Evolutionary conservation across 2,797 vertebrate species (phyloP), one percentile per base, ranked within the genome.

Genomic region (Micromesistius poutassou): DNA sequence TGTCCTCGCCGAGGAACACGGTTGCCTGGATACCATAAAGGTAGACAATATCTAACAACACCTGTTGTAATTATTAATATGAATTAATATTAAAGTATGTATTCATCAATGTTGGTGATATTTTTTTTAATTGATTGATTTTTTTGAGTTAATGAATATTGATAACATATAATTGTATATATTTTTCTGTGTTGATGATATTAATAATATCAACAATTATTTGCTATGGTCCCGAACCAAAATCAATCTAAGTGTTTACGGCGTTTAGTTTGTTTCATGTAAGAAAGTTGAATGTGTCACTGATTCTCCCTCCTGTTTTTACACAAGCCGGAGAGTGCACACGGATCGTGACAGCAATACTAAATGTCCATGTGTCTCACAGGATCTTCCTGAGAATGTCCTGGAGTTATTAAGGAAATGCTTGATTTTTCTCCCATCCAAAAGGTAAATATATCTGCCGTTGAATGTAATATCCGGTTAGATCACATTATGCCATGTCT

Each of bases 1-100:
- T 25, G 97, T 98, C 76, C 90, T 99, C 77, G 96, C 96, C 42
- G 98, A 99, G 92, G 97, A 98, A 83, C 97, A 99, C 35, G 97
- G 97, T 31, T 98, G 97, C 87, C 91, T 98, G 85, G 96, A 97
- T 79, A 88, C 90, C 71, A 93, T 98, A 86, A 96, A 97, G 97
- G 98, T 98, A 87, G 77, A 94, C 7, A 89, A 31, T 31, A 73
- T 70, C 31, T 30, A 13, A 62, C 30, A 75, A 62, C 55, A 62
- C 7, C 22, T 25, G n/a, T 30, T 76, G n/a, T 10, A 9, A 13
- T 28, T 36, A 5, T 6, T 36, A 40, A 2, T 40, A 7, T 13
- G 1, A 40, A 62, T 62, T 25, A 8, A 62, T 55, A 22, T 62
- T 62, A 25, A 25, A 25, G 55, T 25, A 62, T 8, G n/a, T 62